Conservation (phyloP, 2,797 vertebrate species). For the Myioborus melanocephalus region DNA sequence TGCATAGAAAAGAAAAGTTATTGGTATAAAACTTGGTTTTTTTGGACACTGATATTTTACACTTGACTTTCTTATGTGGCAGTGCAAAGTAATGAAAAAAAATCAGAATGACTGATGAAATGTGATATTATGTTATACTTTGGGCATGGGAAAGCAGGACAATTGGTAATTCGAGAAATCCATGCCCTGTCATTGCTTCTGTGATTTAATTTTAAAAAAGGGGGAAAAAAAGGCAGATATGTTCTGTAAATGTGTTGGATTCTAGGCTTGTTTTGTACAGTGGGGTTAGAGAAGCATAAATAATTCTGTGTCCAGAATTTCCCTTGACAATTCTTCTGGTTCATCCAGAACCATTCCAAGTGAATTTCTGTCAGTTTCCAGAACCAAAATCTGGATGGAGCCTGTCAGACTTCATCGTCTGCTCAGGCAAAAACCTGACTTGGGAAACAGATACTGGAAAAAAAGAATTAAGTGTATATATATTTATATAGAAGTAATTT, state of each 20-base stretch:
- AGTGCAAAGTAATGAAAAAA: not conserved
- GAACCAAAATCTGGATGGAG: not conserved
- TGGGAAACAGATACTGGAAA: not conserved
- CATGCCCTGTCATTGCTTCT: not conserved
- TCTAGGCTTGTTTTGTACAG: not conserved
- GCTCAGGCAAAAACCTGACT: not conserved
- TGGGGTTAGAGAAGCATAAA: not conserved
- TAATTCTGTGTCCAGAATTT: not conserved
- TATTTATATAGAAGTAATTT: not conserved
- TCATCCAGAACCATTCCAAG: not conserved
- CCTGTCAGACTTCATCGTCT: not conserved
- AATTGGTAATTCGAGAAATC: not conserved
- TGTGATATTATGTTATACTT: not conserved
- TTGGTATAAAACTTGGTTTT: not conserved
- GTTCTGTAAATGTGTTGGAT: not conserved
- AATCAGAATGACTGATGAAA: not conserved
- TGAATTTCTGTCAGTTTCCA: not conserved
- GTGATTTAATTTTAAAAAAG: not conserved
- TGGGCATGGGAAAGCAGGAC: not conserved
- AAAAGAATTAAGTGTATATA: too few relatives aligned
- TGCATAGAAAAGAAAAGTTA: not conserved
- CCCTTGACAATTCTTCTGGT: not conserved
- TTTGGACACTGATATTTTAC: not conserved
- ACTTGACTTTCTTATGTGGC: not conserved
- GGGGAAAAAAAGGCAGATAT: not conserved